Percentiles rank a stretch among this genome's conserved stretches.
These are phyloP conservation scores for Chrysomallon squamiferum DNA, from an alignment of 1,140 invertebrate species.

Conservation along the genomic window DNA sequence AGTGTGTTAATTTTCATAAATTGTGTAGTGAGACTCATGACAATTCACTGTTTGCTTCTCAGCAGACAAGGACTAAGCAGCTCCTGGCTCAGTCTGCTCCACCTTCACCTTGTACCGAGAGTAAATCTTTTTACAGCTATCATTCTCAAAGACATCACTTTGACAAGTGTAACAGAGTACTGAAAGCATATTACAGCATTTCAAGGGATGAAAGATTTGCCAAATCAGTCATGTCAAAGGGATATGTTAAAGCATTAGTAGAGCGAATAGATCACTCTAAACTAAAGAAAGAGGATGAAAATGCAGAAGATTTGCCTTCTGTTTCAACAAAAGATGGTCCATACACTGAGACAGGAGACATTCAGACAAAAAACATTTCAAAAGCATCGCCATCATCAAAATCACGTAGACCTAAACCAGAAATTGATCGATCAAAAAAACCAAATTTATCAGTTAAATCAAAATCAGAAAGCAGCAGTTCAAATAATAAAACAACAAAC, in stretches of 20 bases:
- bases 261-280: constrained; percentile 35
- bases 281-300: background rate
- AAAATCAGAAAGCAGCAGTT: too few relatives aligned
- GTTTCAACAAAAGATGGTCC: background rate
- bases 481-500: too few relatives aligned
- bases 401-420: background rate
- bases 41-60: background rate
- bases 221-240: constrained; percentile 36
- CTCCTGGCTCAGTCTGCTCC: constrained; percentile 5
- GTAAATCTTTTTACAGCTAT: background rate
- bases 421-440: background rate
- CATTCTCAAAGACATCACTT: constrained; percentile 5
- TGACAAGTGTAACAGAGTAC: constrained; percentile 10
- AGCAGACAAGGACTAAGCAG: constrained; percentile 1
- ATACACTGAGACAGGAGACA: background rate
- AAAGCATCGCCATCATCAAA: background rate
- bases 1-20: constrained; percentile 26
- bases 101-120: background rate
- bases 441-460: too few relatives aligned
- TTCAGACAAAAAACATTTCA: too few relatives aligned
- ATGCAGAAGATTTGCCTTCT: constrained; percentile 2
- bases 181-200: constrained; percentile 22
- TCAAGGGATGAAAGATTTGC: constrained; percentile 32
- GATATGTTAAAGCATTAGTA: constrained; percentile 44
- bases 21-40: constrained; percentile 1